These are phyloP conservation scores for Pedetes capensis DNA, from an alignment of 2,113 vertebrate species.

Conservation along the genomic window DNA sequence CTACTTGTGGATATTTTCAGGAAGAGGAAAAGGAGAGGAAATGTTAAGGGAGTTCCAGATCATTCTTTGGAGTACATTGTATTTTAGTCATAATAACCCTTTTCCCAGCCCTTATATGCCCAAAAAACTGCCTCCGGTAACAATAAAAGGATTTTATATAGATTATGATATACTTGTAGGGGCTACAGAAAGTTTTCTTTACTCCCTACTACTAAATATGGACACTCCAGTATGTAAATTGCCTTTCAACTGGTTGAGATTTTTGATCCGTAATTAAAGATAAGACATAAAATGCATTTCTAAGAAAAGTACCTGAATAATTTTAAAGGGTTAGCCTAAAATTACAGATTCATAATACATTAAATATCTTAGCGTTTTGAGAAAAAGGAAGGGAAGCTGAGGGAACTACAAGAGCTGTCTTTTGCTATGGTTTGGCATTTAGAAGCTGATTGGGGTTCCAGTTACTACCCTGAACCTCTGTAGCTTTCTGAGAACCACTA, in stretches of 20 bases:
- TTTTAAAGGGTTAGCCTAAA: constrained; percentile 7
- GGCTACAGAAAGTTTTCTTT: neutral
- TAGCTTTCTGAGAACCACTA: neutral
- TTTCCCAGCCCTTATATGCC: neutral
- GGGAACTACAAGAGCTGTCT: neutral
- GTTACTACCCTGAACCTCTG: neutral
- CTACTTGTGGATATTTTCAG: neutral
- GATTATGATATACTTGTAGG: neutral
- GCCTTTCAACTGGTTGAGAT: neutral
- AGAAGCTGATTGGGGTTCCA: neutral
- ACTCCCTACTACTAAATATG: neutral
- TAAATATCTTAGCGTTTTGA: constrained; percentile 27
- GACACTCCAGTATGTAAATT: neutral
- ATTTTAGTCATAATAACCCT: neutral
- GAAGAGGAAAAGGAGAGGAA: neutral
- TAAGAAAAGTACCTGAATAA: neutral
- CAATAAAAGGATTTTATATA: constrained; percentile 23
- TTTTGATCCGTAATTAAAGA: neutral
- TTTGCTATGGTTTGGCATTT: neutral
- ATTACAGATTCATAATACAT: neutral
- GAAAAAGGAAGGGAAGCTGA: neutral
- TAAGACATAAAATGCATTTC: constrained; percentile 39
- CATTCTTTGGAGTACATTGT: too few relatives aligned
- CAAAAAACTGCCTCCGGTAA: neutral
- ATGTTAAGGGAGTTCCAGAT: neutral